These are phyloP conservation scores for Philhelius pedissequus DNA, from an alignment of 2,888 invertebrate genomes.

Conservation along the genomic window DNA sequence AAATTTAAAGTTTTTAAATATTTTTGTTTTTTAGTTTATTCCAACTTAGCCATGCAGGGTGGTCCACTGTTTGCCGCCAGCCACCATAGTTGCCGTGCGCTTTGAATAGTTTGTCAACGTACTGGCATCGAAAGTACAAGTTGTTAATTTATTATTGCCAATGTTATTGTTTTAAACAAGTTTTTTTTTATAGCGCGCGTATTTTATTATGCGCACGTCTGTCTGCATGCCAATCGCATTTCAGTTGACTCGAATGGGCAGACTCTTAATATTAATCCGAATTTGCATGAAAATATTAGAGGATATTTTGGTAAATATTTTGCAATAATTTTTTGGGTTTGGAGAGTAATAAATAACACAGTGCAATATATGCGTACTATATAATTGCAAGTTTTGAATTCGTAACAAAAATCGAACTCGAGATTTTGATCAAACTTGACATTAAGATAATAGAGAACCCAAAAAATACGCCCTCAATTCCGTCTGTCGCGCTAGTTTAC, in stretches of 20 bases:
- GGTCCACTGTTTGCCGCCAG: neutral
- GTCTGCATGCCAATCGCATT: conserved; percentile 41
- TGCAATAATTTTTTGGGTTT: neutral
- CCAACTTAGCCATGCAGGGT: neutral
- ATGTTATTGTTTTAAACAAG: conserved; percentile 65
- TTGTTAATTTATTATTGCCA: conserved; percentile 66
- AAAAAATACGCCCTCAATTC: too few species aligned
- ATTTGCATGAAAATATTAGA: conserved; percentile 39
- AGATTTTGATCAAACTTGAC: too few species aligned
- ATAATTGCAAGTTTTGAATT: too few species aligned
- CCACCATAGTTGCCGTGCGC: conserved; percentile 40
- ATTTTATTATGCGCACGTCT: conserved; percentile 12
- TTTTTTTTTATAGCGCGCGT: conserved; percentile 31
- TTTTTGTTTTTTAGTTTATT: neutral
- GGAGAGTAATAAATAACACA: neutral
- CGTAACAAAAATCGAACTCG: too few species aligned
- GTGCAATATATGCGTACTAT: too few species aligned
- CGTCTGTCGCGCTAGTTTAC: too few species aligned
- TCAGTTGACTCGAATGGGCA: neutral
- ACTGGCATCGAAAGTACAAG: conserved; percentile 56
- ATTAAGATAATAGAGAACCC: too few species aligned
- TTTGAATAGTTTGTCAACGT: conserved; percentile 58
- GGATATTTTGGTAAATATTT: neutral
- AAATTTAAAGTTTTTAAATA: too few species aligned
- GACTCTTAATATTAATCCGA: neutral